A percentile compares a stretch with the other conserved stretches of the same genome.
Conservation (phyloP, 2,113 vertebrate species). For the Laticauda laticaudata region DNA sequence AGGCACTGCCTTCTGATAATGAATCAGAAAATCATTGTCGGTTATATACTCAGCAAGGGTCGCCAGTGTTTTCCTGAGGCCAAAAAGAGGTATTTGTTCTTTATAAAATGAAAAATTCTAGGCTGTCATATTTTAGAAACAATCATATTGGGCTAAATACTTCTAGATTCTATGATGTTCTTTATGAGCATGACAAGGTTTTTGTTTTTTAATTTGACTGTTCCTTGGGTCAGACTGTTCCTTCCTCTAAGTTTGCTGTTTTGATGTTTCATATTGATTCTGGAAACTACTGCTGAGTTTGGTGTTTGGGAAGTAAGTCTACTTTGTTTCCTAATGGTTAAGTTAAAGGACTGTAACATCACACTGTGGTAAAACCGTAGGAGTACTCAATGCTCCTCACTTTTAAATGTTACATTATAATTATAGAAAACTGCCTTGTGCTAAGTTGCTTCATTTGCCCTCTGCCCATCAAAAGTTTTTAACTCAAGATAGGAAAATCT, state of each 20-base stretch:
- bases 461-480: background rate
- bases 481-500: background rate
- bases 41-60: background rate
- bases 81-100: background rate
- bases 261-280: background rate
- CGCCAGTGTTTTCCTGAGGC: background rate
- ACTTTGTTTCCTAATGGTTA: background rate
- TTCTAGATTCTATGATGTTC: background rate
- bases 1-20: background rate
- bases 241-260: background rate
- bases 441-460: background rate
- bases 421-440: background rate
- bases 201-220: background rate
- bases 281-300: background rate
- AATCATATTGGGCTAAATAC: background rate
- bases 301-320: background rate
- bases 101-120: background rate
- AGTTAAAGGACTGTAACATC: background rate
- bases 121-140: background rate
- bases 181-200: background rate
- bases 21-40: background rate
- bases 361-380: background rate
- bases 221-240: background rate
- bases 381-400: background rate
- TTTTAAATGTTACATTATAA: background rate